Base-by-base conservation (phyloP, 1,140 invertebrate species). In the Latrodectus geometricus region DNA sequence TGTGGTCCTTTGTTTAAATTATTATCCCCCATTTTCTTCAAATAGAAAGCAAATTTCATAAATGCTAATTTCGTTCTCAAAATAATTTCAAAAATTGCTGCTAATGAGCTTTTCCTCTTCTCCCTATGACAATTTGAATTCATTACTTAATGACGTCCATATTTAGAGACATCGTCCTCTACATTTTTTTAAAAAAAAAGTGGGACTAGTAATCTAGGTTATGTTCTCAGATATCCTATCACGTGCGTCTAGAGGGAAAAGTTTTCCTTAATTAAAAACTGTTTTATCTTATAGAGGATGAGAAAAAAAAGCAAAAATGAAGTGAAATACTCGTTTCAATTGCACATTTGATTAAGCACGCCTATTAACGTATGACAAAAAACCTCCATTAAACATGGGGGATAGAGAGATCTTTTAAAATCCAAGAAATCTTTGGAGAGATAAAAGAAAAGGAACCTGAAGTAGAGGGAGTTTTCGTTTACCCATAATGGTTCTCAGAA, bases 291-390 rank as follows among this genome's bases (percentile, higher is more conserved):
- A n/a, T 69, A 54, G 2, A 8, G n/a, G 20, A 52, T 50, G 50
- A 23, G 20, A 52, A 52, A 12, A 14, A 75, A n/a, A 69, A n/a
- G 1, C n/a, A 17, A 4, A 74, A 23, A 23, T 9, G n/a, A 75
- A 56, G 8, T 21, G 20, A 50, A 75, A 75, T 75, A 15, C 4
- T 52, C 73, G 21, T 56, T 56, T 52, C 73, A 75, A 75, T 75
- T 75, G 73, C 73, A 75, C 73, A 75, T 75, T 75, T 75, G 73
- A 75, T 75, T 75, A 75, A 75, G 52, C 73, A 56, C 12, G 50
- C 73, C 15, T 35, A 56, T 75, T 74, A 75, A 75, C n/a, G 73
- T 23, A 75, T 21, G 21, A 54, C 17, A 12, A 75, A 56, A 75
- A 75, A n/a, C 17, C n/a, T 23, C 73, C 73, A 75, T 75, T 75